Base-by-base conservation (phyloP, 2,888 invertebrate genomes). In the Oegoconia quadripuncta region DNA sequence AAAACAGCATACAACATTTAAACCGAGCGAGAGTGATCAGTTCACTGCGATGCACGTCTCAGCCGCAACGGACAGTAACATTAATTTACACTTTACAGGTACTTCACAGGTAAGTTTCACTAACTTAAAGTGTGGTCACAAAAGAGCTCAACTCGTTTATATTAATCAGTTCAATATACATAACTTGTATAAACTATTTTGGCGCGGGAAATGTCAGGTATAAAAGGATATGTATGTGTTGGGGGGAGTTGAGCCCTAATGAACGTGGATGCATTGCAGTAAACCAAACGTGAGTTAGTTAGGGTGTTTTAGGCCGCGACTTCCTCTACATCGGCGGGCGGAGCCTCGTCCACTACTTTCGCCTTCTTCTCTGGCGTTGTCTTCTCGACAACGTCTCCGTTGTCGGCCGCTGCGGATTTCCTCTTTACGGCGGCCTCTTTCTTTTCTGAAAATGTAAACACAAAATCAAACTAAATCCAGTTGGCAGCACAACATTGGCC, bases 291-390 rank as follows among this genome's bases (percentile, higher is more conserved):
- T 48, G 51, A 56, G 55, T 44, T 44, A 42, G 52, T 46, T 41
- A 43, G 39, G 50, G 40, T 48, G 34, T 47, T 53, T 88, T 90
- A 91, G 71, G 91, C 90, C 42, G 89, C 86, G 36, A 88, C 89
- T 61, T 90, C 89, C 41, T 89, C 89, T 16, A 88, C 90, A 58
- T 91, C 91, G 9, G 89, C 89, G 6, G 88, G 74, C 2, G 82
- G 70, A 33, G 79, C 70, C 46, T 90, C 90, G 32, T 92, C 92
- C 9, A 89, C 90, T 38, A 92, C 83, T 81, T 92, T 93, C 49
- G 91, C 90, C 64, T 93, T 93, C 78, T 93, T 93, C 64, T 93
- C 93, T 6, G 93, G 92, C 42, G 91, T 90, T 31, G 88, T 89
- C 52, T 90, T 92, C 48, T 92, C 92, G 13, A 82, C 70, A 7